Base-by-base conservation (phyloP, 2,113 vertebrate species). In the Noturus placidus region DNA sequence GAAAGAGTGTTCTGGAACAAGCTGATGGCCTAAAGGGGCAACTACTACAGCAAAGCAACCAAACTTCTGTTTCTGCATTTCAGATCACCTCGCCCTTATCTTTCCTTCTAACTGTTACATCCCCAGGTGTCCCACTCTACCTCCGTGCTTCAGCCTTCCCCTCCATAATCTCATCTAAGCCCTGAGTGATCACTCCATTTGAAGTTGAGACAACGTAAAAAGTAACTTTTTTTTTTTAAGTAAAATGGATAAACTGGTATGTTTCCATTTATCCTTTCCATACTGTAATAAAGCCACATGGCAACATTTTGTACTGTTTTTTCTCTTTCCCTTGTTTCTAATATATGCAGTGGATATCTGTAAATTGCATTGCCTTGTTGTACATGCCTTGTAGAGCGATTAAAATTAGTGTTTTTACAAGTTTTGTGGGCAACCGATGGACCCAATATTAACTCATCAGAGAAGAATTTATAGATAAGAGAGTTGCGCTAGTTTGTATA, bases 301-400 rank as follows among this genome's bases (percentile, higher is more conserved):
- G 56, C 80, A 90, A 87, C 81, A 85, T 87, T 63, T 84, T 87
- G 72, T 88, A 57, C 87, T 77, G 84, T 81, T 77, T 50, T 65
- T 85, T 84, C 15, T n/a, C 27, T 4, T 38, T n/a, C 30, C 63
- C 81, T 85, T 63, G 70, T 86, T 83, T 46, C 83, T 56, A 89
- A 89, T 84, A 82, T 79, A 90, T 85, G 69, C 72, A 76, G 74
- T 74, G 59, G 59, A 88, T 52, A 67, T 93, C 93, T 91, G 19
- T 46, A 89, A 93, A 89, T 86, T 93, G 90, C 91, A 90, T 74
- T 89, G 85, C 89, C 80, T 84, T 90, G 56, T 85, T 91, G 54
- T 92, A 90, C 89, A 88, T 91, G 90, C 93, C 87, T 91, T 89
- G 88, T 91, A 87, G 86, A 86, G 33, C n/a, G 89, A 89, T 88